phyloP scores from a whole-genome alignment of 1,140 invertebrate genomes.

The Thalassaphorura encarpata region DNA sequence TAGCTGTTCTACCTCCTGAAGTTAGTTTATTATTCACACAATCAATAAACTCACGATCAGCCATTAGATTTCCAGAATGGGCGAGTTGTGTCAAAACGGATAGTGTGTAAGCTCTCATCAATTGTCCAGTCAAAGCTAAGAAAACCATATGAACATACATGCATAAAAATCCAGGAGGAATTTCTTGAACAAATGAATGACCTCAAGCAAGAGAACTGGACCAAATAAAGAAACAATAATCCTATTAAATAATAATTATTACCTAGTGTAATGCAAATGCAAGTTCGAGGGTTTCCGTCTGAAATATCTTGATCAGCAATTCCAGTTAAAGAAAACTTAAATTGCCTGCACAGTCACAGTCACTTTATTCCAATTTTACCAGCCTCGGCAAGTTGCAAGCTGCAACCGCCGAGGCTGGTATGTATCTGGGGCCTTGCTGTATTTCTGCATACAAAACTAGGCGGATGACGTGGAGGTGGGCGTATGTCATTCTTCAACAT shows the following conservation, averaged over 20 bases:
- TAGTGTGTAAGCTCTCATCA: slow-evolving; percentile 97
- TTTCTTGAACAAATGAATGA: neutral
- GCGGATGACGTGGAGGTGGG: no score
- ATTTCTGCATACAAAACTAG: no score
- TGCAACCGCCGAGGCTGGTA: no score
- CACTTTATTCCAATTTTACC: slow-evolving; percentile 96
- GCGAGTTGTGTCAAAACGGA: slow-evolving; percentile 82
- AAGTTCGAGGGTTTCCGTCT: slow-evolving; percentile 89
- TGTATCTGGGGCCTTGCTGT: no score
- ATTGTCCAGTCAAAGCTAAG: slow-evolving; percentile 90
- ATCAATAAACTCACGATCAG: slow-evolving; percentile 88
- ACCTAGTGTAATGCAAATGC: slow-evolving; percentile 89
- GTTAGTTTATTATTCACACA: slow-evolving; percentile 94
- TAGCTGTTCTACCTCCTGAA: slow-evolving; percentile 62
- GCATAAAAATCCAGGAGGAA: slow-evolving; percentile 8
- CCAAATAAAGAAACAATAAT: neutral
- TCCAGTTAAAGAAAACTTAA: slow-evolving; percentile 92
- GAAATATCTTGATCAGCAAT: slow-evolving; percentile 94
- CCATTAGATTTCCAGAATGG: slow-evolving; percentile 73
- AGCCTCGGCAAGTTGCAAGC: no score
- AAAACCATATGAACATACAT: no score
- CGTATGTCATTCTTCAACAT: no score
- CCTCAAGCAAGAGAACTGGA: no score
- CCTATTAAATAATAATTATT: slow-evolving; percentile 21
- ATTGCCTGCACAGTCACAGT: slow-evolving; percentile 88